A percentile compares a stretch with the other conserved stretches of the same genome.
Evolutionary conservation across 92 coral and sea anemone genomes (phyloP).

Genomic region (Zoanthus solanderi): DNA sequence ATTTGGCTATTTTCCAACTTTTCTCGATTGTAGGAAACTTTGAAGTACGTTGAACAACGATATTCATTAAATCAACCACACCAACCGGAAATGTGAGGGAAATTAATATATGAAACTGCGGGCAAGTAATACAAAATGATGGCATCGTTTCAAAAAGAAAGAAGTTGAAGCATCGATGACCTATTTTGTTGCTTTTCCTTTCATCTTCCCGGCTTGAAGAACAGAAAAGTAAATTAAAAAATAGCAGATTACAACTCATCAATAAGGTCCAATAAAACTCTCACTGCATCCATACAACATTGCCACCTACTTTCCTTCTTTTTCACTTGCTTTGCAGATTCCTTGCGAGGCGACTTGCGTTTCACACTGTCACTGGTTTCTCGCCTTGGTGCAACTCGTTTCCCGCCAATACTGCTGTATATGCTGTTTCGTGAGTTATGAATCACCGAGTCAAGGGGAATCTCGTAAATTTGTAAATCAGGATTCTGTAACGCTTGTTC

Average conservation of each 20-base stretch:
- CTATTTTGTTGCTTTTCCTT: too few species aligned
- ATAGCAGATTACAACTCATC: neutral
- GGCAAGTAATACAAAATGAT: too few species aligned
- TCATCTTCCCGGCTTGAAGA: too few species aligned
- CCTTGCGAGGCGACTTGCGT: conserved; percentile 33
- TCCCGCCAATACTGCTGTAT: conserved; percentile 73
- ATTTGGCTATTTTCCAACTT: neutral
- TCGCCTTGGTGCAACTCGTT: conserved; percentile 74
- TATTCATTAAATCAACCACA: neutral
- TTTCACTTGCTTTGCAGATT: conserved; percentile 37
- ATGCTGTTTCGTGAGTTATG: conserved; percentile 68
- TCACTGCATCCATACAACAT: neutral
- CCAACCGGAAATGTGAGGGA: neutral
- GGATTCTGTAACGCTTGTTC: conserved; percentile 74
- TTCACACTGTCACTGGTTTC: conserved; percentile 46
- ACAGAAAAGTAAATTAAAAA: too few species aligned
- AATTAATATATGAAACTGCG: too few species aligned
- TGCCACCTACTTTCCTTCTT: conserved; percentile 63
- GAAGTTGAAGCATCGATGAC: too few species aligned
- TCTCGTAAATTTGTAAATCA: conserved; percentile 90
- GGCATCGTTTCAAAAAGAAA: too few species aligned
- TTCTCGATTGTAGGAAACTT: neutral
- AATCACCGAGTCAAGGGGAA: conserved; percentile 86
- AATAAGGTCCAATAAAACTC: neutral
- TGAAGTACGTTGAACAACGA: neutral